Percentiles rank a stretch among this genome's conserved stretches.
Conservation (phyloP, 2,797 vertebrate species). For the Aphelocoma californica region DNA sequence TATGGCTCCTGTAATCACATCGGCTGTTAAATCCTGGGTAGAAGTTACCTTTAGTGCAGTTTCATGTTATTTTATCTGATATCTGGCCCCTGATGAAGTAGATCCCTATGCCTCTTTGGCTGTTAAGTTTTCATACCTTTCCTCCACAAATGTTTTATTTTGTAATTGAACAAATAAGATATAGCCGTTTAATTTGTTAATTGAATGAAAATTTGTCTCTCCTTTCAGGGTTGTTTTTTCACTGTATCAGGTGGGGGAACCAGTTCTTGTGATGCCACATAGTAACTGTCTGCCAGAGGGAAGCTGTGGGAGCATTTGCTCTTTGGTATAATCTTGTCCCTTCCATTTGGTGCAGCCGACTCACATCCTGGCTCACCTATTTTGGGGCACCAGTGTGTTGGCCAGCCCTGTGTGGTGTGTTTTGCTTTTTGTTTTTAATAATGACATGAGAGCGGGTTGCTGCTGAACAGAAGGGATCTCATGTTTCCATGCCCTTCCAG, state of each 20-base stretch:
- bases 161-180: neutral
- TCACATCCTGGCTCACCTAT: neutral
- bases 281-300: neutral
- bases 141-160: neutral
- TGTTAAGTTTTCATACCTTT: neutral
- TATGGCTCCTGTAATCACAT: accelerated
- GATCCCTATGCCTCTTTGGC: neutral
- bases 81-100: neutral
- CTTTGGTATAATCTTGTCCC: neutral
- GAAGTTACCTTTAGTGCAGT: neutral
- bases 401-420: neutral
- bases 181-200: neutral
- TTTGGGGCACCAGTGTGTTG: neutral
- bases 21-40: neutral
- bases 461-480: neutral
- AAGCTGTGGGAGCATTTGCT: neutral
- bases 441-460: neutral
- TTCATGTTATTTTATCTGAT: neutral
- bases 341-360: neutral
- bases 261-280: neutral
- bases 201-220: neutral
- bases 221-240: neutral
- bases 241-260: neutral
- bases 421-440: neutral
- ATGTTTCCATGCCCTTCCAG: neutral